Evolutionary conservation across 2,113 vertebrate genomes (phyloP), one percentile per base, ranked within the genome.

Genomic region (Camelus bactrianus): DNA sequence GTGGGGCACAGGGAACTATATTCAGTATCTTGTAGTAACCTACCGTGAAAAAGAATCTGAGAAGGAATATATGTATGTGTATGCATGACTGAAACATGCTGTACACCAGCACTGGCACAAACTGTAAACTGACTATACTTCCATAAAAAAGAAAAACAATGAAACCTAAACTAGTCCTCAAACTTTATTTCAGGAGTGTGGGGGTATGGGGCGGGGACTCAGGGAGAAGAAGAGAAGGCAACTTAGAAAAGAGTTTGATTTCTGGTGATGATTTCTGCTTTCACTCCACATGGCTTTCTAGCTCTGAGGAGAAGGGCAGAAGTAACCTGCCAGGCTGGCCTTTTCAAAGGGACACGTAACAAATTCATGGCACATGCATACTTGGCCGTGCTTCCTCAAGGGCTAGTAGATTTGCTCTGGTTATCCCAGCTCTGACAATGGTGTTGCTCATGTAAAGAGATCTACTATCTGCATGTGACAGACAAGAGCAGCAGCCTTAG

Each of bases 131-230:
- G 38, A 42, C 38, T 42, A 42, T 42, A 42, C 38, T 42, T 42
- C 38, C 38, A 42, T 42, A 42, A 42, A 42, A 42, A 42, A 42
- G 38, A 5, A 42, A 42, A 42, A 42, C 38, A 42, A 42, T 42
- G 38, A 93, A 89, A 69, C 52, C 38, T 62, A 94, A 92, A 93
- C 60, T 42, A 48, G 42, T 89, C 76, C 20, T 75, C n/a, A 70
- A 35, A 15, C 42, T 97, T 89, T 82, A 87, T 90, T 92, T 92
- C 75, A 88, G 89, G 72, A 93, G n/a, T 32, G 13, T 38, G 17
- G 14, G 35, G 17, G 16, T 64, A 20, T 1, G 14, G 26, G 48
- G 1, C 1, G 15, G 15, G 70, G 73, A 50, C 30, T 58, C 16
- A 7, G 42, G 14, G n/a, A 91, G 91, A 52, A 32, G 58, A 35